Base-by-base conservation (phyloP, 2,888 invertebrate genomes). In the Ochlodes sylvanus region DNA sequence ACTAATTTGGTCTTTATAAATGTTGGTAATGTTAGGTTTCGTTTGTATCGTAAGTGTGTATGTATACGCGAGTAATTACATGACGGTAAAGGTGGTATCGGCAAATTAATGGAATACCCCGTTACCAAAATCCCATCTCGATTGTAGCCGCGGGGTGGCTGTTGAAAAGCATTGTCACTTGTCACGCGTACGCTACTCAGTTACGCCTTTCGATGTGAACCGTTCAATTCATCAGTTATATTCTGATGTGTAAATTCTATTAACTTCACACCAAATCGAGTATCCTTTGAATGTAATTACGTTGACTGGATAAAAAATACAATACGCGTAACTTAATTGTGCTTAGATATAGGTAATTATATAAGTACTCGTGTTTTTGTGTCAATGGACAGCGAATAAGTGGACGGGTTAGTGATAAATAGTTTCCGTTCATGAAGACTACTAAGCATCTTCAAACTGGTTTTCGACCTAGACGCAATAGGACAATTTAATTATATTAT, bases 1-100 rank as follows among this genome's bases (percentile, higher is more conserved):
- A 84, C 88, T 89, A 90, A 91, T 91, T 89, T 82, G 78, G 80
- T 76, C 74, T 76, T 76, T 79, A 79, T 81, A 81, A 83, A 80
- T 80, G 81, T 78, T 77, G 42, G 27, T 66, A 66, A 66, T 66
- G 27, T 34, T 27, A 60, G 66, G 66, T 77, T 81, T 78, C 67
- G 44, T 34, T 68, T 68, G 62, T 62, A 62, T 21, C 38, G 47
- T 17, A 60, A 44, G 21, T 47, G 42, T 42, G 41, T 60, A 60
- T 42, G 60, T 42, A 60, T 66, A 66, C 58, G 60, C 66, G 60
- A 60, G 54, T 66, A 60, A 66, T 66, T 54, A 44, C 54, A 66
- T 66, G 52, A 54, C 66, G 27, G 44, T 61, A 66, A 66, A 66
- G 54, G 66, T 55, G 54, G 66, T 66, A 66, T 60, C 41, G 27